Evolutionary conservation across 2,797 vertebrate genomes (phyloP).

Genomic region (Trachurus trachurus): DNA sequence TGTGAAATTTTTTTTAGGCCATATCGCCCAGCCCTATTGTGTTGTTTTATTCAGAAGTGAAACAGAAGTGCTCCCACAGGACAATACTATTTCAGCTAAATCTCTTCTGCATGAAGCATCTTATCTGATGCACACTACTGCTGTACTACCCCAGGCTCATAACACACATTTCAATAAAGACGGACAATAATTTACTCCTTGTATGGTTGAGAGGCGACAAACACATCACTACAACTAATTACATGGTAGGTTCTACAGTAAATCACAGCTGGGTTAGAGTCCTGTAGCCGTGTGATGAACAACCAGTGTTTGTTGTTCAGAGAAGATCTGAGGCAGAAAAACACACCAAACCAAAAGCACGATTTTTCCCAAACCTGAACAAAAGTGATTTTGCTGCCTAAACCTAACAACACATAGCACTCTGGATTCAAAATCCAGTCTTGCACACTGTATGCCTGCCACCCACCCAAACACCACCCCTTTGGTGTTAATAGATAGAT

Average conservation of each 20-base stretch:
- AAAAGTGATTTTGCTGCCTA: background rate
- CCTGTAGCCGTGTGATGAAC: conserved; percentile 33
- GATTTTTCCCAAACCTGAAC: background rate
- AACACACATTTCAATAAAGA: conserved; percentile 35
- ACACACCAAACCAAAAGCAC: background rate
- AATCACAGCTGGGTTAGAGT: conserved; percentile 24
- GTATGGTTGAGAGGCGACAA: conserved; percentile 22
- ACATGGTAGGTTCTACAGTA: background rate
- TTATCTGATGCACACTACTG: conserved; percentile 23
- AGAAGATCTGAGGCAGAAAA: conserved; percentile 27
- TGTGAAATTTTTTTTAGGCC: too few relatives aligned
- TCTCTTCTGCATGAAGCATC: conserved; percentile 7
- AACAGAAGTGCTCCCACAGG: conserved; percentile 15
- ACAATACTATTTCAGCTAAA: conserved; percentile 14
- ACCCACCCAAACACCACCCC: background rate
- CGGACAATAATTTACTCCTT: conserved; percentile 28
- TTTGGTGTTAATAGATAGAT: too few relatives aligned
- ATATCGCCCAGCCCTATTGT: too few relatives aligned
- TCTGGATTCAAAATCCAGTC: background rate
- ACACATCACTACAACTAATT: conserved; percentile 11
- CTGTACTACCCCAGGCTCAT: background rate
- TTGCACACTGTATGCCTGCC: too few relatives aligned
- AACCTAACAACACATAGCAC: background rate
- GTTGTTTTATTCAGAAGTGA: conserved; percentile 24
- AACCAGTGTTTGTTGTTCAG: conserved; percentile 27